Percentiles rank a stretch among this genome's conserved stretches.
phyloP scores from a whole-genome alignment of 2,797 vertebrate species.

The Siniperca obscura region DNA sequence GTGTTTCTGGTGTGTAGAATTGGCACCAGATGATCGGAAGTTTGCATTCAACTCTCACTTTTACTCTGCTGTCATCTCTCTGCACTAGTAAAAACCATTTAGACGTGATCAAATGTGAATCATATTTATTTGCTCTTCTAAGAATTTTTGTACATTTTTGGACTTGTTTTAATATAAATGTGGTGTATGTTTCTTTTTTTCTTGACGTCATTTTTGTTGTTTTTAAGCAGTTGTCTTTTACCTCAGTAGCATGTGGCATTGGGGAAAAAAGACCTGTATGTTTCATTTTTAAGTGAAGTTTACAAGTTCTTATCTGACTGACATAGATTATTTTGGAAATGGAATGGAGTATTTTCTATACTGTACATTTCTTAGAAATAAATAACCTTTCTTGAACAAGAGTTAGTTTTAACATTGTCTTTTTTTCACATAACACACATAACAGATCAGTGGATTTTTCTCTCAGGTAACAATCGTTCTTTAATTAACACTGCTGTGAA shows the following conservation, averaged over 20 bases:
- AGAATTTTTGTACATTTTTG: conserved; percentile 83
- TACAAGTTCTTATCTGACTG: conserved; percentile 86
- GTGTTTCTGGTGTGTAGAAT: conserved; percentile 60
- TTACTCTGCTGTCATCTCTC: conserved; percentile 80
- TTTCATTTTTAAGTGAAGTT: conserved; percentile 81
- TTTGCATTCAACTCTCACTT: conserved; percentile 63
- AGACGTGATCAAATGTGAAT: conserved; percentile 87
- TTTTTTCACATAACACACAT: not conserved
- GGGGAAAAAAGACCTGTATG: conserved; percentile 62
- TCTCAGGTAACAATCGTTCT: not conserved
- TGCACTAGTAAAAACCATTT: conserved; percentile 84
- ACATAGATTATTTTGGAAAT: conserved; percentile 87
- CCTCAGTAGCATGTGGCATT: conserved; percentile 80
- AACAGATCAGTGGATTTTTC: not conserved
- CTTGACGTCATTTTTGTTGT: conserved; percentile 54
- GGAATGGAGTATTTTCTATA: conserved; percentile 87
- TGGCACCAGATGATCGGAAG: conserved; percentile 51
- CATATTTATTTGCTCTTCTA: conserved; percentile 88
- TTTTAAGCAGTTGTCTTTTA: conserved; percentile 80
- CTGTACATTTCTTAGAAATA: conserved; percentile 89
- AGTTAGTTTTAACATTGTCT: conserved; percentile 25
- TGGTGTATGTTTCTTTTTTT: conserved; percentile 61
- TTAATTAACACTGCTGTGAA: conserved; percentile 3
- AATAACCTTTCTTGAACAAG: conserved; percentile 79
- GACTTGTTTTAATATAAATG: conserved; percentile 82